A percentile compares a stretch with the other conserved stretches of the same genome.
Evolutionary conservation across 2,113 vertebrate species (phyloP).

Genomic region (Mungos mungo): DNA sequence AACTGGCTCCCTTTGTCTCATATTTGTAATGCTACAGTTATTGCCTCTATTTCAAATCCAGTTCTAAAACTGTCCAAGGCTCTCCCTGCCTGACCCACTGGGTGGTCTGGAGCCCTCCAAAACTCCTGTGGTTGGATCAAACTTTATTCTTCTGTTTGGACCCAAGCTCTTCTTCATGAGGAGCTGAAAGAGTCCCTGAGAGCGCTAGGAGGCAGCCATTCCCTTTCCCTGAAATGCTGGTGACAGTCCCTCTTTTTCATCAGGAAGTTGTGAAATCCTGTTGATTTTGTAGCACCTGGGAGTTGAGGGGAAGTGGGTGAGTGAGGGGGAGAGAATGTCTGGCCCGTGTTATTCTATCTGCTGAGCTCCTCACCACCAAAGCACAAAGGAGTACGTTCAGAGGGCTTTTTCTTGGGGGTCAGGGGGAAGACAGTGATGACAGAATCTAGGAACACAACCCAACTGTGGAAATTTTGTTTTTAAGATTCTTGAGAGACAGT

Average conservation of each 20-base stretch:
- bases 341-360: background rate
- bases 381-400: background rate
- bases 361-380: background rate
- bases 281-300: background rate
- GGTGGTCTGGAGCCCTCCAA: background rate
- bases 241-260: background rate
- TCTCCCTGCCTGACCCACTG: background rate
- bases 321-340: background rate
- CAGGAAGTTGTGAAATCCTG: constrained; percentile 62
- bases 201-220: background rate
- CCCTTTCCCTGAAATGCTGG: background rate
- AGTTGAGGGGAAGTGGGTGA: background rate
- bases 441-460: background rate
- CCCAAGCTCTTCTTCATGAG: background rate
- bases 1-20: background rate
- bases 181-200: background rate
- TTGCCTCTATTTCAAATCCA: background rate
- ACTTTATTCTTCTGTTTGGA: background rate
- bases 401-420: background rate
- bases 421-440: background rate
- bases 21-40: background rate
- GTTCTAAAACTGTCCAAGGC: background rate
- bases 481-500: background rate
- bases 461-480: background rate
- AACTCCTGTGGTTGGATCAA: background rate